phyloP scores from a whole-genome alignment of 2,797 vertebrate genomes.

The Strix occidentalis region DNA sequence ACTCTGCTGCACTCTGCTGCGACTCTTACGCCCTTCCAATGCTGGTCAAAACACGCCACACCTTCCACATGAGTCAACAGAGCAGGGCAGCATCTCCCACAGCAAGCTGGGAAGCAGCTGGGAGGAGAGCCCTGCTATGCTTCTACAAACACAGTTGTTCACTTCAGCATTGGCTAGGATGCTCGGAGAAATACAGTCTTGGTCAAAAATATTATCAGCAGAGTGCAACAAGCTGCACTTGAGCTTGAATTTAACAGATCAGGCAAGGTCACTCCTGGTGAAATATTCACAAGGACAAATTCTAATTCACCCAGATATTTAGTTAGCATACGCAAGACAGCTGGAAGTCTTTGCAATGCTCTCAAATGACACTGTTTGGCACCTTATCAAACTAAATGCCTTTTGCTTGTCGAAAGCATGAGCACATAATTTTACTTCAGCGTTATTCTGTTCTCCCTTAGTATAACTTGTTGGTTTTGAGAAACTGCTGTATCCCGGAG shows the following conservation, averaged over 20 bases:
- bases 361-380: conserved; percentile 42
- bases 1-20: background rate
- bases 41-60: conserved; percentile 32
- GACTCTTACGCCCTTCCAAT: background rate
- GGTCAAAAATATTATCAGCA: background rate
- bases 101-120: background rate
- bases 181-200: background rate
- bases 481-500: background rate
- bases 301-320: conserved; percentile 3
- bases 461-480: background rate
- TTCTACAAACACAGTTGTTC: background rate
- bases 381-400: conserved; percentile 37
- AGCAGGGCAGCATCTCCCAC: background rate
- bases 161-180: background rate
- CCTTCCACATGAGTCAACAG: conserved; percentile 47
- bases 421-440: background rate
- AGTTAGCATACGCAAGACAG: background rate
- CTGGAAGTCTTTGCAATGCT: conserved; percentile 24
- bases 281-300: background rate
- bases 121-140: background rate
- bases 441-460: background rate
- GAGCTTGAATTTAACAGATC: background rate
- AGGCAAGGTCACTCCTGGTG: conserved; percentile 19
- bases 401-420: background rate
- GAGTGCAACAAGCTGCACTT: background rate